These are phyloP conservation scores for Rhimphoctona megacephalus DNA, from an alignment of 2,888 invertebrate genomes.

Conservation along the genomic window DNA sequence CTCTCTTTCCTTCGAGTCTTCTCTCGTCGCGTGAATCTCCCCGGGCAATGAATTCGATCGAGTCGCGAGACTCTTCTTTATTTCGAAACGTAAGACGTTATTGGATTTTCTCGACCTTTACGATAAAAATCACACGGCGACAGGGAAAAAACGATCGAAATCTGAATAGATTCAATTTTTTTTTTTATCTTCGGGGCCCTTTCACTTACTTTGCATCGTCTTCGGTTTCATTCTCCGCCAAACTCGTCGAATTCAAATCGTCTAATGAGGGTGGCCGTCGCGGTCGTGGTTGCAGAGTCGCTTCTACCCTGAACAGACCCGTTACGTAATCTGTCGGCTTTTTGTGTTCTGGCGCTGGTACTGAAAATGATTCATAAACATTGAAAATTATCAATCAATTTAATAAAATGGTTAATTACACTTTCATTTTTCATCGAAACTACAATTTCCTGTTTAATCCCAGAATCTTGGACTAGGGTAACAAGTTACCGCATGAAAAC, in stretches of 20 bases:
- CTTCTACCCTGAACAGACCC: slow-evolving; percentile 88
- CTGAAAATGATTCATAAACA: slow-evolving; percentile 82
- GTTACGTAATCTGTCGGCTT: slow-evolving; percentile 90
- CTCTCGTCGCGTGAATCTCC: slow-evolving; percentile 30
- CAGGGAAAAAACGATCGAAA: neutral
- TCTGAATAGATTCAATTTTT: neutral
- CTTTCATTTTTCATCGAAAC: slow-evolving; percentile 12
- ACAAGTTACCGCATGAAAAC: neutral
- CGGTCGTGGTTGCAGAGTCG: slow-evolving; percentile 85
- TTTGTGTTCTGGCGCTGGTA: slow-evolving; percentile 89
- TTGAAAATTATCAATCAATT: neutral
- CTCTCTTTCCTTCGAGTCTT: slow-evolving; percentile 37
- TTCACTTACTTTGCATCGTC: slow-evolving; percentile 78
- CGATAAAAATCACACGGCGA: slow-evolving; percentile 5
- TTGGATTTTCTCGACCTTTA: neutral
- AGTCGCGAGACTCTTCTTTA: slow-evolving; percentile 17
- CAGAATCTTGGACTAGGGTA: no score
- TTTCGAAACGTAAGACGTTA: slow-evolving; percentile 34
- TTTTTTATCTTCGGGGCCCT: neutral
- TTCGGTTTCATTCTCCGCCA: slow-evolving; percentile 76
- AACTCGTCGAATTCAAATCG: slow-evolving; percentile 74
- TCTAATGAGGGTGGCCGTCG: slow-evolving; percentile 80
- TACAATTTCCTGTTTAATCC: neutral
- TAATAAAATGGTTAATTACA: neutral
- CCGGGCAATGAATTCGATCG: slow-evolving; percentile 27